Conservation (phyloP, 2,888 invertebrate species). For the Leucoma salicis region DNA sequence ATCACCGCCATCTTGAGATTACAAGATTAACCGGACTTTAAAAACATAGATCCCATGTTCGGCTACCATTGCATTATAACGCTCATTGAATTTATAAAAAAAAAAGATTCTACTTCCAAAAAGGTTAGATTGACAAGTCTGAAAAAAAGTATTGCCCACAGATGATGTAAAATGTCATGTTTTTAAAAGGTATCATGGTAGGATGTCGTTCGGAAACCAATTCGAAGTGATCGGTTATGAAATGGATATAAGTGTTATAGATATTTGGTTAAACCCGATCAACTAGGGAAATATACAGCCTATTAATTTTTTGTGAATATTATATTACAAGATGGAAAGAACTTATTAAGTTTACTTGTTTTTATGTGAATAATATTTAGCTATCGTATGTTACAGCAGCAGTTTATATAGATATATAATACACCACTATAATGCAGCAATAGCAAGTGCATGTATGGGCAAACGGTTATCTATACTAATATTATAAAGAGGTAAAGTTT, state of each 20-base stretch:
- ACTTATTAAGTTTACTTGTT: background rate
- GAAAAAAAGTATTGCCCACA: slow-evolving; percentile 16
- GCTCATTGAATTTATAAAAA: slow-evolving; percentile 40
- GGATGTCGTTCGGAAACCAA: slow-evolving; percentile 39
- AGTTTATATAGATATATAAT: too few relatives aligned
- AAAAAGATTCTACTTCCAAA: slow-evolving; percentile 2
- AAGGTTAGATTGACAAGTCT: slow-evolving; percentile 13
- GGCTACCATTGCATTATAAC: slow-evolving; percentile 60
- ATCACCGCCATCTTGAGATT: slow-evolving; percentile 72
- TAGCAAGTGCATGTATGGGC: too few relatives aligned
- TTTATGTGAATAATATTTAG: background rate
- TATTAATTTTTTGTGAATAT: slow-evolving; percentile 27
- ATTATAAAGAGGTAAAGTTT: too few relatives aligned
- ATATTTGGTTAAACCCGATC: slow-evolving; percentile 28
- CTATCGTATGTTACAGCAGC: too few relatives aligned
- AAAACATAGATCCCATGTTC: slow-evolving; percentile 54
- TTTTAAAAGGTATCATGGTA: slow-evolving; percentile 37
- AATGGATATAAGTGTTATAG: slow-evolving; percentile 49
- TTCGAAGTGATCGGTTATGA: slow-evolving; percentile 48
- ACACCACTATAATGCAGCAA: too few relatives aligned
- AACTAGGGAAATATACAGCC: slow-evolving; percentile 41
- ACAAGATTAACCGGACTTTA: slow-evolving; percentile 71
- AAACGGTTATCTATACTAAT: too few relatives aligned
- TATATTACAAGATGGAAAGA: slow-evolving; percentile 5
- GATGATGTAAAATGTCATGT: slow-evolving; percentile 35